Evolutionary conservation across 2,888 invertebrate species (phyloP).

Genomic region (Meteorus colon): DNA sequence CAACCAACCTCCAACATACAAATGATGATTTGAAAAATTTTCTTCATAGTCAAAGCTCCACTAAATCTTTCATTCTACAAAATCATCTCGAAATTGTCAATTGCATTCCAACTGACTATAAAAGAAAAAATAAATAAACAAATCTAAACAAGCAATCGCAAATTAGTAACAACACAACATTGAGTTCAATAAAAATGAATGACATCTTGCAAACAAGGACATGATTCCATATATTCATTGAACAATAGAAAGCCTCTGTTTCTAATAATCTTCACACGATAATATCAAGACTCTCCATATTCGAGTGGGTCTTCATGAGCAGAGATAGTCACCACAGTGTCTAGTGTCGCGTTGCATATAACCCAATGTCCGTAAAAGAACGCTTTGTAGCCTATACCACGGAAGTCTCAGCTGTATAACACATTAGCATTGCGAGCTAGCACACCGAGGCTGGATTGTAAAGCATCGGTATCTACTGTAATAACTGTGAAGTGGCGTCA

Average conservation of each 20-base stretch:
- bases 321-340: neutral
- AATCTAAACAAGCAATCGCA: no score
- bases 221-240: neutral
- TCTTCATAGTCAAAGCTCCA: no score
- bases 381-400: conserved; percentile 65
- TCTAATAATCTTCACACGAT: neutral
- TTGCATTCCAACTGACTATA: no score
- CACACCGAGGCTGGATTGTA: conserved; percentile 67
- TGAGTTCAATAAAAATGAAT: neutral
- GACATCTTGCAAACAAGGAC: neutral
- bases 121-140: no score
- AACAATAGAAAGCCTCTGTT: conserved; percentile 10
- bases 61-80: no score
- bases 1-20: no score
- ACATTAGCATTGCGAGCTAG: conserved; percentile 70
- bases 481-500: conserved; percentile 70
- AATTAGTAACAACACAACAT: no score
- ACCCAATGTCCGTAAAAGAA: conserved; percentile 63
- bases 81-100: no score
- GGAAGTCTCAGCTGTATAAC: conserved; percentile 68
- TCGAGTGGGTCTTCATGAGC: neutral
- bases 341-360: conserved; percentile 10
- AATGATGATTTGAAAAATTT: no score
- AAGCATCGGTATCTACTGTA: conserved; percentile 71
- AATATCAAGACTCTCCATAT: neutral